A percentile compares a stretch with the other conserved stretches of the same genome.
Evolutionary conservation across 1,140 invertebrate species (phyloP).

Genomic region (Scaptomyza hsui): DNA sequence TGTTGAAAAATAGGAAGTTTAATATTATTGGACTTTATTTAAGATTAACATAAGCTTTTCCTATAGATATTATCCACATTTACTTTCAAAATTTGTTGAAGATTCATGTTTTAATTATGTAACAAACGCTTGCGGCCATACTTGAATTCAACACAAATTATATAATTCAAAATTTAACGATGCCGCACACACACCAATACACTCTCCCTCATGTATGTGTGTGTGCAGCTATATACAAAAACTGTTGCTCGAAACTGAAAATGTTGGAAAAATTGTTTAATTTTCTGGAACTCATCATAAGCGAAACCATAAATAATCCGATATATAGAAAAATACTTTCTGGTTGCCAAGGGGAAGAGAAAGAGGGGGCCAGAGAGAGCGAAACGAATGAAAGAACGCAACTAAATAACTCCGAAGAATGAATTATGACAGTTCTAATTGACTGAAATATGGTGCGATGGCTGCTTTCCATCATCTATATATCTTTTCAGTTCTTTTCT

Average conservation of each 20-base stretch:
- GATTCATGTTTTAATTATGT: slow-evolving; percentile 17
- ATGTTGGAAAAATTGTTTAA: slow-evolving; percentile 68
- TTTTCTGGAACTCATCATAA: slow-evolving; percentile 83
- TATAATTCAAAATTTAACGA: slow-evolving; percentile 45
- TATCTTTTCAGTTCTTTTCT: not conserved
- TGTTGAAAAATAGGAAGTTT: too few species aligned
- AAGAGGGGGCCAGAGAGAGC: slow-evolving; percentile 4
- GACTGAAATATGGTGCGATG: slow-evolving; percentile 83
- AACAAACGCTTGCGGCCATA: slow-evolving; percentile 27
- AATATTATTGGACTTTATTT: too few species aligned
- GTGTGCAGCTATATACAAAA: slow-evolving; percentile 45
- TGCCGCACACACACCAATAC: slow-evolving; percentile 17
- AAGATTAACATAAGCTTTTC: not conserved
- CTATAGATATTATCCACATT: not conserved
- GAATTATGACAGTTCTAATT: slow-evolving; percentile 84
- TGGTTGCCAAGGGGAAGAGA: slow-evolving; percentile 2
- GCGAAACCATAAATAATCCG: slow-evolving; percentile 73
- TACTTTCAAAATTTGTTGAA: slow-evolving; percentile 5
- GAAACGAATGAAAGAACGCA: slow-evolving; percentile 38
- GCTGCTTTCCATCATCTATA: slow-evolving; percentile 77
- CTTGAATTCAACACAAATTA: slow-evolving; percentile 49
- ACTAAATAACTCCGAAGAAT: slow-evolving; percentile 83
- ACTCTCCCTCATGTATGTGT: slow-evolving; percentile 14
- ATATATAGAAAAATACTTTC: slow-evolving; percentile 44
- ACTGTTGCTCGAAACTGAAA: slow-evolving; percentile 42